Conservation (phyloP, 2,888 invertebrate species). For the Sarcophaga rosellei region DNA sequence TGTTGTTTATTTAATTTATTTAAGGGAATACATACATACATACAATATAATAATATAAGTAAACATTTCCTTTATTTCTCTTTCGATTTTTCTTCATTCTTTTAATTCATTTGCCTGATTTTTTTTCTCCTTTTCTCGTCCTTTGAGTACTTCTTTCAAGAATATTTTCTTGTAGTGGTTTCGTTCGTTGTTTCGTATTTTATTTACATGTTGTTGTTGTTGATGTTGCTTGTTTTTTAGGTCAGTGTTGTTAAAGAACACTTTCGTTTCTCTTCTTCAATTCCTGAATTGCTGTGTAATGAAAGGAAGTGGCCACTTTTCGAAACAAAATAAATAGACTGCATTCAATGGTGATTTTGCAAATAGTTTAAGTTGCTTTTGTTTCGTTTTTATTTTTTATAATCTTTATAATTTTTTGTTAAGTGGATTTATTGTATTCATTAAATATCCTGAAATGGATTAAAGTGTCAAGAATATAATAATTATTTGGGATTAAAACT, state of each 20-base stretch:
- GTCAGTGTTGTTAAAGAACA: conserved; percentile 40
- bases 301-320: conserved; percentile 11
- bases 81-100: conserved; percentile 23
- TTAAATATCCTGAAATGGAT: neutral
- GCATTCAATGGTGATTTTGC: neutral
- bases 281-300: neutral
- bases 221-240: conserved; percentile 16
- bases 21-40: neutral
- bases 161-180: conserved; percentile 40
- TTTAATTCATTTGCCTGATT: conserved; percentile 48
- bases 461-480: neutral
- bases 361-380: neutral
- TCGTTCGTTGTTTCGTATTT: conserved; percentile 7
- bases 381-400: neutral
- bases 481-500: too few relatives aligned
- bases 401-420: neutral
- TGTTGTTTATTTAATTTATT: neutral
- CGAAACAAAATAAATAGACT: neutral
- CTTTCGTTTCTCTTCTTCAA: conserved; percentile 6
- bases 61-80: neutral
- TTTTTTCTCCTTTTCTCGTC: neutral
- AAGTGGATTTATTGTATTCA: neutral
- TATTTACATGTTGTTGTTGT: conserved; percentile 32
- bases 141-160: conserved; percentile 1
- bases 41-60: neutral